Base-by-base conservation (phyloP, 2,888 invertebrate genomes). In the Spialia ferax region DNA sequence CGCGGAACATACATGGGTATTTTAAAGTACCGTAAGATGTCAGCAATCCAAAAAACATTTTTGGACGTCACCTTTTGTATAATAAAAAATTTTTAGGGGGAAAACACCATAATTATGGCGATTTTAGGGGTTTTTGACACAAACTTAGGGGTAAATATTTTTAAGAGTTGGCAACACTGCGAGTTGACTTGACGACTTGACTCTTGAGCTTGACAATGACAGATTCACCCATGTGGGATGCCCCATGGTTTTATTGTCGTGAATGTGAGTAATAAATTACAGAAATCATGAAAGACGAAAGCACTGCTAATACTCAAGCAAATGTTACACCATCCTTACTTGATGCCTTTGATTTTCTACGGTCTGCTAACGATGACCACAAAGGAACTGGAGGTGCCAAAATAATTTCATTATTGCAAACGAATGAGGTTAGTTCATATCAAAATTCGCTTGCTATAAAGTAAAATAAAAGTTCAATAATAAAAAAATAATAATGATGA, bases 271-370 rank as follows among this genome's bases (percentile, higher is more conserved):
- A 18, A 11, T 18, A 7, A 20, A 55, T 7, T 15, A 38, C 22
- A 15, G 63, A 67, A 23, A 87, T 83, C 83, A 90, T 91, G 88
- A 84, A 84, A 72, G 88, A 88, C 75, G 83, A 85, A 75, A 79
- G 75, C 68, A 61, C 71, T 54, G 77, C 71, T 63, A 77, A 75
- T 64, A 71, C 78, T 69, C 76, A 74, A 59, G 82, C 80, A 54
- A 81, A 84, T 81, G 84, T 89, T 4, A 84, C 86, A 23, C 71
- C 88, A 55, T 89, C 91, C 15, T 80, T 93, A 71, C 80, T 94
- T 70, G 93, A 92, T 71, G 88, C 93, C 32, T 94, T 93, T 75
- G 89, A 89, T 74, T 83, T 89, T 70, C 78, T 93, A 18, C 88
- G 85, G 77, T 84, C 84, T 2, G 69, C 82, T 6, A 88, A 87